Conservation (phyloP, 1,140 invertebrate species). For the Zaprionus tsacasi region DNA sequence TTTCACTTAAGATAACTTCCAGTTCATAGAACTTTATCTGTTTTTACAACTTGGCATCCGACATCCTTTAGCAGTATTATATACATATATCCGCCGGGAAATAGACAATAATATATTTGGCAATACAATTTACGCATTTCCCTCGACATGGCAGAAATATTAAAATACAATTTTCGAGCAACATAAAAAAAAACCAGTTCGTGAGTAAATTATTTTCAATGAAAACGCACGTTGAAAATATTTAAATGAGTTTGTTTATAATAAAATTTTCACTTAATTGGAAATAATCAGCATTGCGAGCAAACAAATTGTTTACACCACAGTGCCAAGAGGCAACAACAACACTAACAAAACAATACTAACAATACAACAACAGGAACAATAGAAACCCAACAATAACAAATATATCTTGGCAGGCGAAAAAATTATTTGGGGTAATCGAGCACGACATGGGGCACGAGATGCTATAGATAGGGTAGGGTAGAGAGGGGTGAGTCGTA, state of each 20-base stretch:
- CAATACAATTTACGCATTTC: slow-evolving; percentile 65
- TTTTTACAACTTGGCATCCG: slow-evolving; percentile 46
- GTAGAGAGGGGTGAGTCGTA: background rate
- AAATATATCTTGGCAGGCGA: slow-evolving; percentile 41
- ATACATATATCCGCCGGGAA: slow-evolving; percentile 55
- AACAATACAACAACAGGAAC: slow-evolving; percentile 29
- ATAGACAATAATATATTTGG: slow-evolving; percentile 45
- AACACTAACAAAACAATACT: slow-evolving; percentile 31
- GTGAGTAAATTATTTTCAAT: slow-evolving; percentile 77
- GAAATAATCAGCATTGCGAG: slow-evolving; percentile 72
- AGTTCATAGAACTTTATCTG: slow-evolving; percentile 43
- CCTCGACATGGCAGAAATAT: slow-evolving; percentile 42
- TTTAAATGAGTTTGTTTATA: slow-evolving; percentile 82
- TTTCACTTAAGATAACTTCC: background rate
- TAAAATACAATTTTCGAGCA: slow-evolving; percentile 45
- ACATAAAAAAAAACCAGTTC: slow-evolving; percentile 26
- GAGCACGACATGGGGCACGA: slow-evolving; percentile 75
- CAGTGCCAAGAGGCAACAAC: slow-evolving; percentile 41
- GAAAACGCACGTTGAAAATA: slow-evolving; percentile 73
- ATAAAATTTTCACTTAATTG: slow-evolving; percentile 83
- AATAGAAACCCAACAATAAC: slow-evolving; percentile 40
- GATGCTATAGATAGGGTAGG: slow-evolving; percentile 12
- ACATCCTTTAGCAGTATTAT: slow-evolving; percentile 50
- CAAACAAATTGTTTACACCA: slow-evolving; percentile 60
- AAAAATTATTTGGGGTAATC: slow-evolving; percentile 79